Evolutionary conservation across 1,140 invertebrate species (phyloP), one percentile per base, ranked within the genome.

Genomic region (Cherax destructor): DNA sequence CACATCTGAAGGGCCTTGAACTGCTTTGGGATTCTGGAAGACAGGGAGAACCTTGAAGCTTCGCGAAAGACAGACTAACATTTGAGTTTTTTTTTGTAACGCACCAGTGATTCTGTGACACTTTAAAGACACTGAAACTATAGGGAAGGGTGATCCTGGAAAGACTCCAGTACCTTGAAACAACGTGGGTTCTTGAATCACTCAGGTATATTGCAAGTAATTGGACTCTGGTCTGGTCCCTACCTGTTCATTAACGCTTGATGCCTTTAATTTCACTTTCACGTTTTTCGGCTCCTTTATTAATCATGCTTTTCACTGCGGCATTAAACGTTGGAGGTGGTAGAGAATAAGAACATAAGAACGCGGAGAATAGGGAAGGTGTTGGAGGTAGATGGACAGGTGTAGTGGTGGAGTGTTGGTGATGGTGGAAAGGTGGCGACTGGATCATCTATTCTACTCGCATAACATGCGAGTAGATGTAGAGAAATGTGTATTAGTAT

Each of bases 201-300:
- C 61, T 21, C 11, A 65, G 18, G 61, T 18, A 13, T 5, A 65
- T 18, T 65, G 21, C 13, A 21, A 18, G 61, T 65, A 65, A 65
- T 65, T 65, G 61, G 61, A 5, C 61, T 65, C 61, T 21, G 61
- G 13, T 21, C 21, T 13, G 13, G 5, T 18, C 61, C 61, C 18
- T 65, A 65, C 61, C 61, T 65, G 61, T 65, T 65, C 61, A 65
- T 65, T 65, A 65, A 5, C 5, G 61, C 18, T 1, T 21, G 61
- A 65, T 65, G 61, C 61, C 61, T 65, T 65, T 65, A 65, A 65
- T 65, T 65, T 65, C 61, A 65, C 61, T 65, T 65, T 65, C 61
- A 65, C 5, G 61, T 65, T 18, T 65, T 13, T 21, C 61, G 61
- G 21, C 61, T 65, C 61, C 61, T 65, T 65, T 65, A 65, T 65